These are phyloP conservation scores for Scotopteryx bipunctaria DNA, from an alignment of 2,888 invertebrate species.

Conservation along the genomic window DNA sequence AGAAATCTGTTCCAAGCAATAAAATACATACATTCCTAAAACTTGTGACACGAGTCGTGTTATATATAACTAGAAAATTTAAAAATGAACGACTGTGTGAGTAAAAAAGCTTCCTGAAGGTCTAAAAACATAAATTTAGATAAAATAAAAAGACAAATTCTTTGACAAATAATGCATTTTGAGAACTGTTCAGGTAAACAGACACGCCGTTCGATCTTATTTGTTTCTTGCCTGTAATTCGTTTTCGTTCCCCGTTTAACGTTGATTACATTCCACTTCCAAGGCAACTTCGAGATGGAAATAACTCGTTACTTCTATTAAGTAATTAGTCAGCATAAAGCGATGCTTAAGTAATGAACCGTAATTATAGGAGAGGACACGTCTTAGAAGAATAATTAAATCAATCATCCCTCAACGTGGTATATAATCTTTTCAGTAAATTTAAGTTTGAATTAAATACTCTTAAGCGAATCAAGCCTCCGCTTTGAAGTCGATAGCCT, in stretches of 20 bases:
- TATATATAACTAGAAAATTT: too few species aligned
- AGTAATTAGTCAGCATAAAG: slow-evolving; percentile 81
- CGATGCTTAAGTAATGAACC: slow-evolving; percentile 82
- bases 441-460: slow-evolving; percentile 77
- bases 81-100: too few species aligned
- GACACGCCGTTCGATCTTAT: slow-evolving; percentile 56
- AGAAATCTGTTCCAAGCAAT: neutral
- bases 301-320: slow-evolving; percentile 82
- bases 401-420: slow-evolving; percentile 77
- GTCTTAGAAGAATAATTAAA: slow-evolving; percentile 80
- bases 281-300: slow-evolving; percentile 60
- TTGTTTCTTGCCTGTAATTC: slow-evolving; percentile 68
- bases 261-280: slow-evolving; percentile 72
- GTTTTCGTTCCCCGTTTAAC: slow-evolving; percentile 65
- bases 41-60: too few species aligned
- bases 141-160: too few species aligned
- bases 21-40: neutral
- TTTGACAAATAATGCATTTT: neutral
- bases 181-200: slow-evolving; percentile 36
- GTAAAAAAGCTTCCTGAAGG: too few species aligned
- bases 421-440: slow-evolving; percentile 78
- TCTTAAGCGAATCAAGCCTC: slow-evolving; percentile 58
- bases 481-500: slow-evolving; percentile 66
- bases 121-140: too few species aligned
- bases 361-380: slow-evolving; percentile 82